These are phyloP conservation scores for Melipona beecheii DNA, from an alignment of 2,888 invertebrate species.

Conservation along the genomic window DNA sequence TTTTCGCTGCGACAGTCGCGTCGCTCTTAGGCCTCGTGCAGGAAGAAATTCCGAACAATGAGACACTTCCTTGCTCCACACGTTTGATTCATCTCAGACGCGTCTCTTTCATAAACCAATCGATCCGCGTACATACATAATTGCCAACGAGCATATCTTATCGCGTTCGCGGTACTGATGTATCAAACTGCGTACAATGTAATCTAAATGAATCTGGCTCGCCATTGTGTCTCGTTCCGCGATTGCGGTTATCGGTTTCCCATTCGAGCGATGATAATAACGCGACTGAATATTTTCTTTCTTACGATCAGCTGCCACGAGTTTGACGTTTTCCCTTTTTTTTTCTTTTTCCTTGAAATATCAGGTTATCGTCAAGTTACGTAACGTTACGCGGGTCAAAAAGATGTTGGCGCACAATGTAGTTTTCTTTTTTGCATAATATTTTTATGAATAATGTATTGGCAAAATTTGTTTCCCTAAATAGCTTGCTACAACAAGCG, in stretches of 20 bases:
- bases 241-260: slow-evolving; percentile 21
- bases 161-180: slow-evolving; percentile 18
- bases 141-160: slow-evolving; percentile 50
- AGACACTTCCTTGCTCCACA: no score
- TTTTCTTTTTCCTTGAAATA: not conserved
- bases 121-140: slow-evolving; percentile 34
- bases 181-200: slow-evolving; percentile 22
- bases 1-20: no score
- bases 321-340: not conserved
- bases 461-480: no score
- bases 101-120: slow-evolving; percentile 45
- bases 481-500: no score
- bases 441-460: no score
- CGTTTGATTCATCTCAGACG: slow-evolving; percentile 35
- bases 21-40: no score
- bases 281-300: not conserved
- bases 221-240: slow-evolving; percentile 19
- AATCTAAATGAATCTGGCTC: slow-evolving; percentile 46
- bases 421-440: no score
- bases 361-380: not conserved
- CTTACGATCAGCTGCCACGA: not conserved
- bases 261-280: slow-evolving; percentile 21
- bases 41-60: no score
- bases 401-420: no score
- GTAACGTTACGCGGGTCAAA: no score